Evolutionary conservation across 2,113 vertebrate species (phyloP).

Genomic region (Mellivora capensis): DNA sequence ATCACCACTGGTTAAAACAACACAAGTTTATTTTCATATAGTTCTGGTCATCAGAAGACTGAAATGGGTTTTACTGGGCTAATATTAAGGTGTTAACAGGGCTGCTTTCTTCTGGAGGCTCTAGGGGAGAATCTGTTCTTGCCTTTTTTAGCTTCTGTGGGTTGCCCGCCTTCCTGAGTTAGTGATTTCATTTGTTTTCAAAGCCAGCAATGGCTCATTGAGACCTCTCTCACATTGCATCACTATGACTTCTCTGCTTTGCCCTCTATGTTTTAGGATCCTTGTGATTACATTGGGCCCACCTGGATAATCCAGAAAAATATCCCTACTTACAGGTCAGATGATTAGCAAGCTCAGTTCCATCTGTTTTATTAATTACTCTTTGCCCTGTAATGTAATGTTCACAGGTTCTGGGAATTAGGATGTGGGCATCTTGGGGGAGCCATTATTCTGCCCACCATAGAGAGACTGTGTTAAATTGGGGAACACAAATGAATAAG

Average conservation of each 20-base stretch:
- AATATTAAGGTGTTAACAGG: not conserved
- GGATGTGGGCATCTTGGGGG: not conserved
- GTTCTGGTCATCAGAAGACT: not conserved
- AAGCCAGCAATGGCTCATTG: not conserved
- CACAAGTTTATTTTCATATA: not conserved
- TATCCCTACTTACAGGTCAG: not conserved
- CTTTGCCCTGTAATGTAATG: not conserved
- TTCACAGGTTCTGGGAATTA: not conserved
- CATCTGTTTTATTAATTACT: not conserved
- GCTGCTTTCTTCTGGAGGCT: not conserved
- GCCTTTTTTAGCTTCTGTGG: not conserved
- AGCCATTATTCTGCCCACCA: not conserved
- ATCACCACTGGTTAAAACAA: not conserved
- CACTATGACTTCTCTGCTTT: not conserved
- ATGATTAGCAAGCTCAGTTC: not conserved
- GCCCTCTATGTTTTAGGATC: not conserved
- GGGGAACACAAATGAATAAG: not conserved
- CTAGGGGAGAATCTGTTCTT: not conserved
- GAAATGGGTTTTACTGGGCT: not conserved
- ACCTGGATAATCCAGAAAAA: not conserved
- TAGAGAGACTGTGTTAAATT: no score
- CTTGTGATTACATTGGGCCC: not conserved
- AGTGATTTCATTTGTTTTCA: not conserved
- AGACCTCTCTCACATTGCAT: not conserved
- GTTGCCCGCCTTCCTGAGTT: not conserved